Evolutionary conservation across 92 coral and sea anemone genomes (phyloP).

Genomic region (Muricea muricata): DNA sequence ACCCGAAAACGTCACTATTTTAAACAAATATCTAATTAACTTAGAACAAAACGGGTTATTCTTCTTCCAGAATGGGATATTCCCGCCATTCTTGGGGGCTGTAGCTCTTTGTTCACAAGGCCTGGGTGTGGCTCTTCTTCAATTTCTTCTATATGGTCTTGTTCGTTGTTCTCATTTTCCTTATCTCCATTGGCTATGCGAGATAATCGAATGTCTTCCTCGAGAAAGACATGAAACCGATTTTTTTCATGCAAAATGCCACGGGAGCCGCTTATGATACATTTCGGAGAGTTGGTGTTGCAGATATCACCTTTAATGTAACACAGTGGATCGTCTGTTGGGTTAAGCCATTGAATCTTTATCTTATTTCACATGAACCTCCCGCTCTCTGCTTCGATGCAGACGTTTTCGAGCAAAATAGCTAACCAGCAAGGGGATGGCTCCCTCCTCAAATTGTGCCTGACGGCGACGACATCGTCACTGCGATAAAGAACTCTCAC

Average conservation of each 20-base stretch:
- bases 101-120: neutral
- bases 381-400: constrained; percentile 35
- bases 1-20: no score
- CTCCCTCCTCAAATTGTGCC: constrained; percentile 56
- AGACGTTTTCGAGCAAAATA: constrained; percentile 47
- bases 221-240: constrained; percentile 21
- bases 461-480: constrained; percentile 49
- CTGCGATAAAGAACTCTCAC: constrained; percentile 51
- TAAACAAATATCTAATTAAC: constrained; percentile 25
- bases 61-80: constrained; percentile 59
- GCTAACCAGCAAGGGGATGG: constrained; percentile 62
- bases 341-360: constrained; percentile 52
- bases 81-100: constrained; percentile 56
- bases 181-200: constrained; percentile 48
- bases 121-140: neutral
- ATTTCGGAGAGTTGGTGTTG: constrained; percentile 45
- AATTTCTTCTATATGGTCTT: constrained; percentile 1
- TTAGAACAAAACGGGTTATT: constrained; percentile 47
- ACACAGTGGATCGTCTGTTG: constrained; percentile 46
- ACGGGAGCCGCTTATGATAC: constrained; percentile 39
- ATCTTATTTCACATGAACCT: constrained; percentile 38
- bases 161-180: constrained; percentile 37
- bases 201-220: constrained; percentile 52
- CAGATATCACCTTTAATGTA: constrained; percentile 46
- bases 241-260: constrained; percentile 19